Evolutionary conservation across 92 coral and sea anemone species (phyloP).

Genomic region (Parazoanthus swiftii): DNA sequence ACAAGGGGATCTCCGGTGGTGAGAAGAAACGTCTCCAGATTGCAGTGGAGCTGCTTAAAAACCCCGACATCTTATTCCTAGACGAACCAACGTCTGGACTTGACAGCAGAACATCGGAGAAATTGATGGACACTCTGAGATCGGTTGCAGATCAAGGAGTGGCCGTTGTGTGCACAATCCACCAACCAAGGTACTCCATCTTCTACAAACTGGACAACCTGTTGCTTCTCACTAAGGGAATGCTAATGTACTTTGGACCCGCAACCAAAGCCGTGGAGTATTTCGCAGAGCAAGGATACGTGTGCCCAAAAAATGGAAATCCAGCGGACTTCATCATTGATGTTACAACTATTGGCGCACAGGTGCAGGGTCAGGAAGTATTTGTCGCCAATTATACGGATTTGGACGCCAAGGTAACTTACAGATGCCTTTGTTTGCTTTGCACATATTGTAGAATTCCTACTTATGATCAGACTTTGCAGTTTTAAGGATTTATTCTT

Average conservation of each 20-base stretch:
- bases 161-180: slow-evolving; percentile 38
- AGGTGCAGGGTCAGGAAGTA: slow-evolving; percentile 29
- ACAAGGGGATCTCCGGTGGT: slow-evolving; percentile 12
- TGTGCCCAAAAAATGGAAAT: slow-evolving; percentile 29
- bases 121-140: slow-evolving; percentile 34
- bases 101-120: slow-evolving; percentile 42
- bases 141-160: slow-evolving; percentile 42
- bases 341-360: slow-evolving; percentile 36
- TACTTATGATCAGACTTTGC: no score
- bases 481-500: no score
- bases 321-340: slow-evolving; percentile 36
- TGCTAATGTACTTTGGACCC: slow-evolving; percentile 39
- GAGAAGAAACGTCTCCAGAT: slow-evolving; percentile 30
- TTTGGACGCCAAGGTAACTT: slow-evolving; percentile 8
- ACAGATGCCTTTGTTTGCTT: no score
- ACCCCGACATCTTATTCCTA: slow-evolving; percentile 38
- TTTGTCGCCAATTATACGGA: slow-evolving; percentile 30
- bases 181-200: slow-evolving; percentile 39
- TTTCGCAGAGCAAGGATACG: slow-evolving; percentile 13
- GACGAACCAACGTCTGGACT: slow-evolving; percentile 41
- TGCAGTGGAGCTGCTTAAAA: slow-evolving; percentile 28
- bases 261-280: slow-evolving; percentile 40
- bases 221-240: slow-evolving; percentile 28
- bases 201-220: slow-evolving; percentile 44
- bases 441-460: no score